Base-by-base conservation (phyloP, 1,140 invertebrate species). In the Drosophila mayri region DNA sequence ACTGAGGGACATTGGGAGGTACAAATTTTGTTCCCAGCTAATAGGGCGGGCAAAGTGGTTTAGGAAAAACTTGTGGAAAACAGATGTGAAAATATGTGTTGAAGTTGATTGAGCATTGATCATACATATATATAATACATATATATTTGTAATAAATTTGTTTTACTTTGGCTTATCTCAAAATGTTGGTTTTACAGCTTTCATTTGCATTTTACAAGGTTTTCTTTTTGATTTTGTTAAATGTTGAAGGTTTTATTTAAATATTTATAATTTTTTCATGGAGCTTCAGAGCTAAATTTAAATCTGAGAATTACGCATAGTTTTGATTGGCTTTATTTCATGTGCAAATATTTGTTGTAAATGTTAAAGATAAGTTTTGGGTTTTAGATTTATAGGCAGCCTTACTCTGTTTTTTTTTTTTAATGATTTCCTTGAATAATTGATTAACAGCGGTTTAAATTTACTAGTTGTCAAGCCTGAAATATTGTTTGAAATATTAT, bases 1-100 rank as follows among this genome's bases (percentile, higher is more conserved):
- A 30, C 9, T 14, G 12, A 22, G 43, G 37, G 30, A 30, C 22
- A 59, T 16, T 0, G 9, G 50, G 49, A 47, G 71, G 49, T 50
- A 63, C 28, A 43, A 74, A 62, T 57, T 41, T 71, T 43, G 67
- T 73, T 62, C 54, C 55, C 40, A 72, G n/a, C n/a, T n/a, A n/a
- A n/a, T 71, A 71, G 66, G 37, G 14, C 41, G 32, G 47, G 50
- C 32, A 22, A 72, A 73, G 47, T 73, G 68, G 66, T 59, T 72
- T 9, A 46, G 65, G 18, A 2, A 54, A 54, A 22, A 22, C 18
- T 25, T 8, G 41, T 3, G 50, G 20, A 70, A 72, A 72, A 59
- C 68, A 72, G 65, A 70, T 70, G 68, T 58, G 50, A 35, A 72
- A 47, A 47, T 54, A 20, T 54, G 50, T n/a, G 32, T 22, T 11